Evolutionary conservation across 2,797 vertebrate species (phyloP), one percentile per base, ranked within the genome.

Genomic region (Rhincodon typus): DNA sequence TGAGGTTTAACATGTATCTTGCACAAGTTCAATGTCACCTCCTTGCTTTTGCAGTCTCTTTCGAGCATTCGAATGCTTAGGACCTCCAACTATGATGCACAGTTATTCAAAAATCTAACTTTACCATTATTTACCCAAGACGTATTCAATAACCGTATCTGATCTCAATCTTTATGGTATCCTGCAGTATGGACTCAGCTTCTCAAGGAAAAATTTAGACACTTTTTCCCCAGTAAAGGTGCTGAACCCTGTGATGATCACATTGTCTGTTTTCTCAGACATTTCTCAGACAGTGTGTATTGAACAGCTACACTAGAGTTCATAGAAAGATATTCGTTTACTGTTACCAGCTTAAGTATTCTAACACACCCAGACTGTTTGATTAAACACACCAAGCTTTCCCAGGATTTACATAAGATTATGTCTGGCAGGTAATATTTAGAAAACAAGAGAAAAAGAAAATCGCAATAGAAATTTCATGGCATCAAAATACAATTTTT

Each of bases 261-360:
- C 57, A 91, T 91, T 91, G 88, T 91, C 88, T 91, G 88, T 34
- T 91, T 91, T 91, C 34, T n/a, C 57, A 91, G 88, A 91, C 88
- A n/a, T 90, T 62, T 62, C 88, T 30, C 66, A 34, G 5, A 38
- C 34, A 66, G 8, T 34, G 66, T 91, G 34, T 21, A 91, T 34
- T 91, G 57, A 91, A 19, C 57, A 34, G 88, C 62, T 67, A 91
- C 88, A 91, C 19, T 91, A 34, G 57, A n/a, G 57, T n/a, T 91
- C 38, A 66, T 67, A 62, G 66, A 34, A 67, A 91, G 17, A 17
- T 19, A 66, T 91, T 66, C 88, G 34, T 57, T 88, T 57, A 15
- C 15, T 91, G 15, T 57, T 67, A 38, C 8, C 23, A 91, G 53
- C 57, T 91, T 91, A 91, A 38, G 57, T 66, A 91, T 66, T 67